Base-by-base conservation (phyloP, 2,888 invertebrate species). In the Neoaliturus tenellus region DNA sequence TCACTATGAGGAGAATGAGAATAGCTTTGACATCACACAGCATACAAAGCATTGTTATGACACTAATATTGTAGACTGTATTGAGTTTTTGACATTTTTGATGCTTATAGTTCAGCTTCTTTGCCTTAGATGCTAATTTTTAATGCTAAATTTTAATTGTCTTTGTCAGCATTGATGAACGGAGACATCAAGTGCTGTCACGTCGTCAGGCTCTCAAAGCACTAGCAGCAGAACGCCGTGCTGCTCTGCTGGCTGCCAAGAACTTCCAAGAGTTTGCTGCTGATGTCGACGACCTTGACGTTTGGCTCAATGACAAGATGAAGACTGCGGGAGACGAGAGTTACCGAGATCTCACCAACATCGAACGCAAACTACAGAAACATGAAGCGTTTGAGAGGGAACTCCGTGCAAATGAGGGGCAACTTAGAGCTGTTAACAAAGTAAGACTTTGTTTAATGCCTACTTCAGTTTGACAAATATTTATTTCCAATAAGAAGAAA, bases 341-440 rank as follows among this genome's bases (percentile, higher is more conserved):
- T 85, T 98, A 98, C 90, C 92, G 97, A 23, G 98, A 98, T 89
- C 91, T 98, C 23, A 95, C 94, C 55, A 98, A 99, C 90, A 91
- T 98, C 86, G 97, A 98, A 87, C 93, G 98, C 0, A 98, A 98
- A 90, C 91, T 98, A 0, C 98, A 98, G 91, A 98, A 98, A 89
- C 99, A 99, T 89, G 97, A 98, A 90, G 98, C 99, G 0, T 99
- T 99, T 89, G 98, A 99, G 89, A 93, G 98, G 0, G 99, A 99
- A 89, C 91, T 99, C 25, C 94, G 97, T 73, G 98, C 99, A 0
- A 99, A 99, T 89, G 98, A 99, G 90, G 98, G 97, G 17, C 96
- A 98, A 88, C 92, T 98, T 12, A 92, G 98, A 78, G 95, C 95
- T 28, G 96, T 98, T 0, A 97, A 96, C 87, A 97, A 97, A 89